Evolutionary conservation across 2,113 vertebrate species (phyloP), one percentile per base, ranked within the genome.

Genomic region (Taurulus bubalis): DNA sequence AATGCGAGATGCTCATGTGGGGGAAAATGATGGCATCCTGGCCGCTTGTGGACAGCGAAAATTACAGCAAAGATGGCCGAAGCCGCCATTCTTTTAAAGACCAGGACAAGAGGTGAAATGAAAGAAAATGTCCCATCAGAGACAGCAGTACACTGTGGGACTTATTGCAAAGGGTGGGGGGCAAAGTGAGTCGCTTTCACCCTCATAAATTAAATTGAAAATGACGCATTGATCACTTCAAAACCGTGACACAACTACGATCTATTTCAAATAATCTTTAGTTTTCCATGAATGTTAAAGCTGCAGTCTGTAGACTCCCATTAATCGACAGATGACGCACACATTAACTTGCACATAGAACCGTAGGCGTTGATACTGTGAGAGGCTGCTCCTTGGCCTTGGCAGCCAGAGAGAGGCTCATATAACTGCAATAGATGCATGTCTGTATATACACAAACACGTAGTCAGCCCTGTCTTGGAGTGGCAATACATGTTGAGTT

Each of bases 1-100:
- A 97, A 93, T 97, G 92, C 86, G 98, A 98, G 85, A 92, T 97
- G 64, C 89, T 97, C 63, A 94, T 96, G 62, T 96, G 97, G 97
- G 94, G 96, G 82, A 97, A 97, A 85, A 96, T 96, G 94, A 96
- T 97, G 83, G 76, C 86, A 0, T 89, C 96, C 9, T 86, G 85
- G 0, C 58, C 97, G 42, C 93, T 96, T 36, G 91, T 97, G 87
- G 97, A 99, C 79, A 96, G 95, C 0, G 97, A 99, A 67, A 96
- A 96, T 92, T 89, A 93, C 51, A 79, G 95, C 74, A 97, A 97
- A 89, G 97, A 97, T 0, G 60, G 74, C 24, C 95, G 96, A 91
- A 93, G 95, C 34, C 94, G 96, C 26, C 96, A 96, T 85, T 95
- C 96, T 75, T 90, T 96, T 75, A 97, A 98, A 81, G 98, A 99